These are phyloP conservation scores for Odontophorus gujanensis DNA, from an alignment of 2,113 vertebrate genomes.

Conservation along the genomic window DNA sequence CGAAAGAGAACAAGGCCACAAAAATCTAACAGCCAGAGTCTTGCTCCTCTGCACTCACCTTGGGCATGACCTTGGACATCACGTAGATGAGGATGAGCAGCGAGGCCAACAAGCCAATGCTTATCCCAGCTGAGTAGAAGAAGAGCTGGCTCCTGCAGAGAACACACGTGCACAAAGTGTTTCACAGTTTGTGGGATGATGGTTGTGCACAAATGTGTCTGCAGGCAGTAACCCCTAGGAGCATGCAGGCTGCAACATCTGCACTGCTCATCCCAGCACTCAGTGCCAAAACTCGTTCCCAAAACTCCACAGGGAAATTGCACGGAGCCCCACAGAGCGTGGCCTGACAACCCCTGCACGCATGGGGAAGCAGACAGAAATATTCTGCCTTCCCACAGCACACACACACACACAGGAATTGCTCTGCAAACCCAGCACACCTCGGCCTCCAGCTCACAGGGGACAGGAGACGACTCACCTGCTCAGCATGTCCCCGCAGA, in stretches of 20 bases:
- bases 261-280: neutral
- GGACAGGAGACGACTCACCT: constrained; percentile 76
- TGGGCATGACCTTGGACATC: constrained; percentile 88
- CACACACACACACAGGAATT: neutral
- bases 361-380: neutral
- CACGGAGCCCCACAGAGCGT: neutral
- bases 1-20: neutral
- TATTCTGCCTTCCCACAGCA: too few species aligned
- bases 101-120: constrained; percentile 91
- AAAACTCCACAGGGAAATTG: too few species aligned
- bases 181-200: rapidly evolving
- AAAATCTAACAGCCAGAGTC: too few species aligned
- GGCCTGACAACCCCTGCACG: neutral
- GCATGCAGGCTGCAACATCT: neutral
- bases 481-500: constrained; percentile 90
- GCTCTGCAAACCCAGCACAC: neutral
- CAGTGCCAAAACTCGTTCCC: neutral
- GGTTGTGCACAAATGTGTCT: rapidly evolving
- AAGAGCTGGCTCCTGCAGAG: constrained; percentile 90
- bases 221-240: neutral
- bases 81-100: constrained; percentile 91
- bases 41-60: constrained; percentile 74
- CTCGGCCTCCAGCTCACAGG: rapidly evolving
- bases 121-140: constrained; percentile 93
- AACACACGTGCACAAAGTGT: neutral